Evolutionary conservation across 1,140 invertebrate species (phyloP), one percentile per base, ranked within the genome.

Genomic region (Drosophila kikkawai): DNA sequence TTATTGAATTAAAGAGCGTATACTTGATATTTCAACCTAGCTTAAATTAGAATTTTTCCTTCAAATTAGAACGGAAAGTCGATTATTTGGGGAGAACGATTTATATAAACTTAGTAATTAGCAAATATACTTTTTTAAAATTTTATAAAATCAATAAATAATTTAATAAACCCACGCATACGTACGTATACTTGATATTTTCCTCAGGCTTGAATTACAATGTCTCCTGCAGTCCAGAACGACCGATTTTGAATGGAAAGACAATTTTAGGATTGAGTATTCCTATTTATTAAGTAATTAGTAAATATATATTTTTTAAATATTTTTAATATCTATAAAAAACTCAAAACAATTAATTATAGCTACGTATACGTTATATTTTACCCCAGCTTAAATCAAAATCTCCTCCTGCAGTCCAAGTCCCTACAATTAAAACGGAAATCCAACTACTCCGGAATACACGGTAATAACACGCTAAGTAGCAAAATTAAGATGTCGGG

Each of bases 401-500:
- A 15, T 8, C 11, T 12, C 36, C 17, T 29, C 12, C 26, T 17
- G 5, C 2, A 8, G 3, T 6, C 22, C 22, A 7, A 13, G 26
- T 19, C 8, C 36, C 19, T 3, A 9, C 11, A 41, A 64, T 64
- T 32, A 32, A 6, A 15, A 1, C 1, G n/a, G 6, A 37, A 56
- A 56, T 34, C 51, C 22, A 5, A 39, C 57, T 57, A 63, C 17
- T 26, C 1, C 4, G 15, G 2, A 32, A 51, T 12, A 36, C 39
- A 12, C 11, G 6, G 7, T 48, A 68, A 34, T 50, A 68, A 68
- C 13, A 13, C 13, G 36, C 17, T 26, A 37, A 17, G 34, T 19
- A n/a, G 44, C 4, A 12, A 32, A 39, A 34, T 13, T 7, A 11
- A 41, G 26, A 57, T 12, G 22, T 37, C 9, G 9, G 12, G 29